A percentile compares a stretch with the other conserved stretches of the same genome.
These are phyloP conservation scores for Gryllus longicercus DNA, from an alignment of 2,888 invertebrate species.

Conservation along the genomic window DNA sequence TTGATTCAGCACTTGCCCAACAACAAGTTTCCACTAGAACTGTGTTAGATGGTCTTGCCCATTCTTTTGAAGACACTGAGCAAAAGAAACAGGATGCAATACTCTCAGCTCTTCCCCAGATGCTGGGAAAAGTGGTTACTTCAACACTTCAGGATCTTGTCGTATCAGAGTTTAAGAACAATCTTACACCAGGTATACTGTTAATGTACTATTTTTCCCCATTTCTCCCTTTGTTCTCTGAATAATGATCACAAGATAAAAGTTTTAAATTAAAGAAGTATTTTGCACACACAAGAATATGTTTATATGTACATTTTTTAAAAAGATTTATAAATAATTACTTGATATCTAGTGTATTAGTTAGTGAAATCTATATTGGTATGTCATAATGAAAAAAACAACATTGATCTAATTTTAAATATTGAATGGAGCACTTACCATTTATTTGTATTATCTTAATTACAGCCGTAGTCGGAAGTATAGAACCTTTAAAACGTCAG, in stretches of 20 bases:
- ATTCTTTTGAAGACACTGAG: slow-evolving; percentile 47
- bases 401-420: too few relatives aligned
- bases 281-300: too few relatives aligned
- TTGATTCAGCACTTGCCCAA: slow-evolving; percentile 46
- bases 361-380: too few relatives aligned
- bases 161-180: slow-evolving; percentile 52
- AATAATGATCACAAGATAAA: too few relatives aligned
- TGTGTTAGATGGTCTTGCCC: not conserved
- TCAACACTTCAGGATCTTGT: slow-evolving; percentile 57
- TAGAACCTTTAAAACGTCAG: slow-evolving; percentile 71
- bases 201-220: too few relatives aligned
- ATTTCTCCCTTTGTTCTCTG: too few relatives aligned
- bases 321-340: too few relatives aligned
- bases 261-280: too few relatives aligned
- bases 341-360: too few relatives aligned
- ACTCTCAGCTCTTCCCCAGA: slow-evolving; percentile 54
- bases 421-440: not conserved
- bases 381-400: too few relatives aligned
- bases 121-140: slow-evolving; percentile 51
- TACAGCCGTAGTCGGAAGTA: slow-evolving; percentile 60
- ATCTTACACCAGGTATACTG: slow-evolving; percentile 46
- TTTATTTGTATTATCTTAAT: slow-evolving; percentile 23
- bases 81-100: slow-evolving; percentile 53
- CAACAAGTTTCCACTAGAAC: slow-evolving; percentile 45
- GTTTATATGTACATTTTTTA: too few relatives aligned